These are phyloP conservation scores for Camelus bactrianus DNA, from an alignment of 2,113 vertebrate genomes.

Conservation along the genomic window DNA sequence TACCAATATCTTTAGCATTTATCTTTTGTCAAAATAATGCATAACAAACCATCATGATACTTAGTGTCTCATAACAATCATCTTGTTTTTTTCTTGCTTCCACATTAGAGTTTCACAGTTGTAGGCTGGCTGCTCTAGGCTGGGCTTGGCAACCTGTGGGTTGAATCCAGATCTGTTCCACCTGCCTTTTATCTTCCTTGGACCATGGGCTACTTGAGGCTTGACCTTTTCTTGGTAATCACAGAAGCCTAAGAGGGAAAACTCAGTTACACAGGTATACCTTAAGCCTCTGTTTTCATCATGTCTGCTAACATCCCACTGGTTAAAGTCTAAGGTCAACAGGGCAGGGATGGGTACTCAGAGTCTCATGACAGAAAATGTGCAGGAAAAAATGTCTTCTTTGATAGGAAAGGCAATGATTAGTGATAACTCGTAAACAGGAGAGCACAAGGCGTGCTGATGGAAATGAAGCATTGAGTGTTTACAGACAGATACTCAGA, in stretches of 20 bases:
- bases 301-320: background rate
- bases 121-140: background rate
- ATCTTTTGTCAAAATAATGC: background rate
- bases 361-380: background rate
- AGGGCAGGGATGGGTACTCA: background rate
- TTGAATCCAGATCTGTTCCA: background rate
- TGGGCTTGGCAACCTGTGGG: background rate
- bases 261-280: background rate
- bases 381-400: background rate
- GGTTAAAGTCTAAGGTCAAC: background rate
- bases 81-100: background rate
- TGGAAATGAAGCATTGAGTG: background rate
- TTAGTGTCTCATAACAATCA: background rate
- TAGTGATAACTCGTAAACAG: background rate
- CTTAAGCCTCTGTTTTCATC: background rate
- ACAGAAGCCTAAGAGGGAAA: background rate
- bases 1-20: background rate
- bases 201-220: background rate
- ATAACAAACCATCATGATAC: background rate
- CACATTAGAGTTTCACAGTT: background rate
- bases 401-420: background rate
- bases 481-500: background rate
- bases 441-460: background rate
- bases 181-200: background rate
- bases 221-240: background rate